Percentiles rank a stretch among this genome's conserved stretches.
These are phyloP conservation scores for Zonitis immaculata DNA, from an alignment of 2,888 invertebrate genomes.

Conservation along the genomic window DNA sequence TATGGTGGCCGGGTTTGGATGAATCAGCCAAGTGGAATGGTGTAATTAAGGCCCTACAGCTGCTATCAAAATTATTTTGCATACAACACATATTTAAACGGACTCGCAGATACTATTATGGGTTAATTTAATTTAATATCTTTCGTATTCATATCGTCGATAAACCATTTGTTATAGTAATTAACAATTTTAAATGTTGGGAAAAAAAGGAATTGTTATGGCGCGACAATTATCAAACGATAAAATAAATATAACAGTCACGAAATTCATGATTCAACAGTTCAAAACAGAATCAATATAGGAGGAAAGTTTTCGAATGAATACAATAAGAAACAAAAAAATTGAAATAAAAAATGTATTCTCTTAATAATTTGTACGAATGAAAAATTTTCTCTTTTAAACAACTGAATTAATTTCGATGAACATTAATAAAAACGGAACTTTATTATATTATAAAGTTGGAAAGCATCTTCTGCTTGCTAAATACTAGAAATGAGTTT, in stretches of 20 bases:
- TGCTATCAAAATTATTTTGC: slow-evolving; percentile 21
- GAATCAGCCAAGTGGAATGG: slow-evolving; percentile 18
- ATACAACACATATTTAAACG: slow-evolving; percentile 19
- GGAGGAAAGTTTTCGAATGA: no score
- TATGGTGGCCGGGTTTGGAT: slow-evolving; percentile 17
- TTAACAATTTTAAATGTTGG: no score
- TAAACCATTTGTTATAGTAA: neutral
- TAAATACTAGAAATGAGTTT: neutral
- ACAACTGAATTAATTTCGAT: neutral
- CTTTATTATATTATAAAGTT: neutral
- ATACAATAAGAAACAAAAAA: neutral
- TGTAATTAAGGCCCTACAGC: slow-evolving; percentile 19
- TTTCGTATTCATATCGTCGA: neutral
- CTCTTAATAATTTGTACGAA: neutral
- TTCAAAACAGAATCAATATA: neutral
- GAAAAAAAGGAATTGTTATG: no score
- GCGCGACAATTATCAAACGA: neutral
- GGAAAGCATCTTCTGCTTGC: neutral
- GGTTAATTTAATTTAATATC: slow-evolving; percentile 7
- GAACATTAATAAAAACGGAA: neutral
- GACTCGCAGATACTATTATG: slow-evolving; percentile 2
- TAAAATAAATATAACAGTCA: neutral
- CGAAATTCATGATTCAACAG: neutral
- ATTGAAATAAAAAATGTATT: no score
- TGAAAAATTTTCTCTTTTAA: neutral